Evolutionary conservation across 2,113 vertebrate genomes (phyloP).

Genomic region (Campylorhamphus procurvoides): DNA sequence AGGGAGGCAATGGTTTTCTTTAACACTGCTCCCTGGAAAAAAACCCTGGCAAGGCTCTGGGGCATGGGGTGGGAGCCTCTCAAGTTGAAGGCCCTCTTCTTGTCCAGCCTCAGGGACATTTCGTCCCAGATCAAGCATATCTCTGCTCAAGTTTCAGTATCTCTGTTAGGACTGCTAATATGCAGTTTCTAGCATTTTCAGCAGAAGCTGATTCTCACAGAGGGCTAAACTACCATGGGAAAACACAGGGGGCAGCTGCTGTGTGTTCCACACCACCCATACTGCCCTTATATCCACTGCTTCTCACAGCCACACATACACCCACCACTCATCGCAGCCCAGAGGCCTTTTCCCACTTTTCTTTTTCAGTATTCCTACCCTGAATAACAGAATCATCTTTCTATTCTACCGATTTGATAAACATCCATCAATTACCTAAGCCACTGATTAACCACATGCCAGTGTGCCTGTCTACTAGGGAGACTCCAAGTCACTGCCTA

Average conservation of each 20-base stretch:
- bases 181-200: not conserved
- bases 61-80: not conserved
- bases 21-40: not conserved
- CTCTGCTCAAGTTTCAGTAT: not conserved
- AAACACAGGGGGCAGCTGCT: not conserved
- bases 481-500: not conserved
- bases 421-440: not conserved
- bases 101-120: not conserved
- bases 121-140: not conserved
- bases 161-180: not conserved
- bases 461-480: fast-evolving
- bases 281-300: not conserved
- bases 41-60: not conserved
- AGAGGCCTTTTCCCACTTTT: not conserved
- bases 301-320: not conserved
- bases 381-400: not conserved
- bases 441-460: not conserved
- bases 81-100: not conserved
- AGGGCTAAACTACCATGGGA: fast-evolving
- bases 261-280: not conserved
- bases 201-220: not conserved
- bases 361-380: not conserved
- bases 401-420: not conserved
- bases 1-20: not conserved
- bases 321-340: not conserved